Base-by-base conservation (phyloP, 2,888 invertebrate species). In the Xylota sylvarum region DNA sequence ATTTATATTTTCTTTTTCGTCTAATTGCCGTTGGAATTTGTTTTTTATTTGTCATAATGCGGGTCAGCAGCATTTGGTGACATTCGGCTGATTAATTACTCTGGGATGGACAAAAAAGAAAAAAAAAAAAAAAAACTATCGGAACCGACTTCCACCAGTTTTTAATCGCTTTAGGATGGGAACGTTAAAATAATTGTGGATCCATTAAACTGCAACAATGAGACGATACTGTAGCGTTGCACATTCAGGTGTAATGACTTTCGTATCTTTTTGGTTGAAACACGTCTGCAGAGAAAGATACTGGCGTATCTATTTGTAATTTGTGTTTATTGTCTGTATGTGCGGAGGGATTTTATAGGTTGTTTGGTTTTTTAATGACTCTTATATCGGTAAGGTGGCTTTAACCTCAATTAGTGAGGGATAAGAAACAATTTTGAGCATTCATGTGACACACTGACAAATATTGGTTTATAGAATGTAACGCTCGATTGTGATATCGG, bases 31-130 rank as follows among this genome's bases (percentile, higher is more conserved):
- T 56, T 40, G 30, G 64, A 67, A 69, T 43, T 43, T 19, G 43
- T 60, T 56, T 69, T 27, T 6, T 72, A n/a, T 65, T 58, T 50
- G 46, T 56, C 52, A 72, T 74, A 81, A 81, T 69, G 65, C 50
- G 40, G 50, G 48, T 23, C 65, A 37, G 46, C 65, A 37, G 55
- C 30, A 40, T 37, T 65, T 55, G 40, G 37, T 76, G 76, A 82
- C 76, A 64, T 82, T 58, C 35, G 64, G 1, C 65, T 72, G 65
- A 77, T 60, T 77, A 83, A 72, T 77, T 77, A 50, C 67, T 10
- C 12, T n/a, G 27, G n/a, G 30, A 37, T n/a, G 14, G 10, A 43
- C 14, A 37, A 37, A 5, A 23, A 23, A 23, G 3, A 23, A 23
- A 23, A 23, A 23, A 23, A 23, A 23, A 23, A 23, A 23, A 23